Conservation (phyloP, 2,113 vertebrate genomes). For the Physeter macrocephalus region DNA sequence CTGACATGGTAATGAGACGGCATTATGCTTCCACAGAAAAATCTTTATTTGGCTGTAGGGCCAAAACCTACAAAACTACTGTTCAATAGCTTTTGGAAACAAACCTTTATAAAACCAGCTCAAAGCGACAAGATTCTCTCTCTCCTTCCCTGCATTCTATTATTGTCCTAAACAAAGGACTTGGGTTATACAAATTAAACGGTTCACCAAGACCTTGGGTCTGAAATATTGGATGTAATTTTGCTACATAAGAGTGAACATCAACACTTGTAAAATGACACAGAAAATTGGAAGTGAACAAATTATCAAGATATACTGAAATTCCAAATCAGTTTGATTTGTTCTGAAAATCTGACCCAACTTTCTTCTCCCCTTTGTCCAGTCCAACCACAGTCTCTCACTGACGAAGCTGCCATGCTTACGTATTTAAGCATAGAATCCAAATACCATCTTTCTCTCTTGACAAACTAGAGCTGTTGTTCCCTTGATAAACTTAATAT, state of each 20-base stretch:
- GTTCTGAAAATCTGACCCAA: not conserved
- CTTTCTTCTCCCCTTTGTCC: not conserved
- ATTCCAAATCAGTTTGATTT: not conserved
- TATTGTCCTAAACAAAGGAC: not conserved
- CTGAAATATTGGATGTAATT: not conserved
- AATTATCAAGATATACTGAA: not conserved
- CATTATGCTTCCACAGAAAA: not conserved
- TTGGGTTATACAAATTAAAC: not conserved
- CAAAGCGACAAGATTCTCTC: not conserved
- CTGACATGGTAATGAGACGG: not conserved
- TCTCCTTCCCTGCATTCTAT: not conserved
- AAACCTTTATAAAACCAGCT: not conserved
- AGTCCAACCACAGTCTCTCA: not conserved
- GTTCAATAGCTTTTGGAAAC: not conserved
- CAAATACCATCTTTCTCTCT: not conserved
- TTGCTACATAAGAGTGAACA: not conserved
- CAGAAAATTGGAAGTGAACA: not conserved
- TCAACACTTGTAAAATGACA: not conserved
- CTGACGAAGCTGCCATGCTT: not conserved
- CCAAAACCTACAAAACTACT: not conserved
- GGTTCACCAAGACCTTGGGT: not conserved
- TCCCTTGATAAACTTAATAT: constrained; percentile 14
- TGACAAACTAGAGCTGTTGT: not conserved
- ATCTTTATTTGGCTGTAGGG: not conserved
- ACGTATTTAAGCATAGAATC: not conserved